phyloP scores from a whole-genome alignment of 2,113 vertebrate species.

The Excalfactoria chinensis region DNA sequence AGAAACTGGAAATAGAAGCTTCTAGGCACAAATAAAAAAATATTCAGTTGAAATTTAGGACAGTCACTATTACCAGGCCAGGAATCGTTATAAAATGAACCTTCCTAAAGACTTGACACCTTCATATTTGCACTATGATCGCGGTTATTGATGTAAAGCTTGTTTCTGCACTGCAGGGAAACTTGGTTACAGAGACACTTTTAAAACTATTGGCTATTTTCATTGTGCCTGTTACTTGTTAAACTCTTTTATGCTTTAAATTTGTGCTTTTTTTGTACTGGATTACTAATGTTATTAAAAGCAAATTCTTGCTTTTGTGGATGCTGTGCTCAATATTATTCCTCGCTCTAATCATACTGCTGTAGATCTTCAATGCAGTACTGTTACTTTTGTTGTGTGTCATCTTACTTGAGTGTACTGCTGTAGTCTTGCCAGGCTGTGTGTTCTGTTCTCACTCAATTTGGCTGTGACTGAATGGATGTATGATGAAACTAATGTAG shows the following conservation, averaged over 20 bases:
- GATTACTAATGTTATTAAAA: constrained; percentile 46
- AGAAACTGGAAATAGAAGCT: background rate
- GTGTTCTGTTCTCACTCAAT: background rate
- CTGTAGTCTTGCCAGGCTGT: background rate
- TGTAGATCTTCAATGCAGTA: background rate
- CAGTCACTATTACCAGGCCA: background rate
- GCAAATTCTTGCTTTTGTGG: background rate
- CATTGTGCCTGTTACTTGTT: background rate
- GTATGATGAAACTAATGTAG: background rate
- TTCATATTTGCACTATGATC: background rate
- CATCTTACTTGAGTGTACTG: too few species aligned
- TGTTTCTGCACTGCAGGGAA: background rate
- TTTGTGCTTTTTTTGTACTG: background rate
- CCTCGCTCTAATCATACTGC: background rate
- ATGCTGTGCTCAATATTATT: background rate
- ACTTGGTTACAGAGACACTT: background rate
- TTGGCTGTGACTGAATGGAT: background rate
- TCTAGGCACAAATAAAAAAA: background rate
- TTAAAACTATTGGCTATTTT: background rate
- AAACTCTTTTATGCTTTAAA: background rate
- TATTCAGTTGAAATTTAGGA: background rate
- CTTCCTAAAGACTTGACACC: background rate
- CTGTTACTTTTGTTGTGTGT: background rate
- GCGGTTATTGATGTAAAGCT: background rate
- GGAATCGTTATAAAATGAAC: background rate